Conservation (phyloP, 2,888 invertebrate species). For the Dioctria rufipes region DNA sequence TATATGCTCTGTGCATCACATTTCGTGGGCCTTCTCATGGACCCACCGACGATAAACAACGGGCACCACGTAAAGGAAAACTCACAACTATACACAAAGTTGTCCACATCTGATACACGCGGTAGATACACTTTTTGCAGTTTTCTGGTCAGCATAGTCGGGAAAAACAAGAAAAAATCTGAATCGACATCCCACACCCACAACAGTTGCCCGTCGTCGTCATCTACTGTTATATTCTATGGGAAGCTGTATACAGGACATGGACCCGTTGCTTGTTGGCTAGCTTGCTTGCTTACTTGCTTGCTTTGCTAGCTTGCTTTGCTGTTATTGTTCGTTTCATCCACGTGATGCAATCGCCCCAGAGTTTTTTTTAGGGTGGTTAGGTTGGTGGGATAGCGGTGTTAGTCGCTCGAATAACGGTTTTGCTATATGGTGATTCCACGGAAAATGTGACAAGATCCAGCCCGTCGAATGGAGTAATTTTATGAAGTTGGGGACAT, state of each 20-base stretch:
- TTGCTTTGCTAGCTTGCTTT: not conserved
- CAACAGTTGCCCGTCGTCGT: not conserved
- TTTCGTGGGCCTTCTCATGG: conserved; percentile 39
- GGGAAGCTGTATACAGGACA: not conserved
- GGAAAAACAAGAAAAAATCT: conserved; percentile 45
- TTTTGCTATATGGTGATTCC: not conserved
- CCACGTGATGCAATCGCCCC: conserved; percentile 36
- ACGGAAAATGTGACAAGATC: conserved; percentile 48
- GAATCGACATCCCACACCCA: conserved; percentile 47
- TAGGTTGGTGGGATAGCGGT: not conserved
- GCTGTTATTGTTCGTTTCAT: conserved; percentile 33
- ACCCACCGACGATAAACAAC: conserved; percentile 49
- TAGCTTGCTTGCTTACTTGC: not conserved
- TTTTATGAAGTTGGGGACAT: conserved; percentile 52
- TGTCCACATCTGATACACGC: conserved; percentile 51
- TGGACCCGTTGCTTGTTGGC: not conserved
- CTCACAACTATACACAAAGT: conserved; percentile 50
- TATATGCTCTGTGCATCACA: conserved; percentile 24
- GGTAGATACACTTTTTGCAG: conserved; percentile 52
- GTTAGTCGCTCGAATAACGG: not conserved
- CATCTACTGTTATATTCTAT: not conserved
- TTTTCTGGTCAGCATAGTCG: conserved; percentile 43
- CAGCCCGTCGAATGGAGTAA: conserved; percentile 48
- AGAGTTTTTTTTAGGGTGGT: not conserved
- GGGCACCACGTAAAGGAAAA: conserved; percentile 39